Percentiles rank a stretch among this genome's conserved stretches.
These are phyloP conservation scores for Carassius gibelio DNA, from an alignment of 2,113 vertebrate genomes.

Conservation along the genomic window DNA sequence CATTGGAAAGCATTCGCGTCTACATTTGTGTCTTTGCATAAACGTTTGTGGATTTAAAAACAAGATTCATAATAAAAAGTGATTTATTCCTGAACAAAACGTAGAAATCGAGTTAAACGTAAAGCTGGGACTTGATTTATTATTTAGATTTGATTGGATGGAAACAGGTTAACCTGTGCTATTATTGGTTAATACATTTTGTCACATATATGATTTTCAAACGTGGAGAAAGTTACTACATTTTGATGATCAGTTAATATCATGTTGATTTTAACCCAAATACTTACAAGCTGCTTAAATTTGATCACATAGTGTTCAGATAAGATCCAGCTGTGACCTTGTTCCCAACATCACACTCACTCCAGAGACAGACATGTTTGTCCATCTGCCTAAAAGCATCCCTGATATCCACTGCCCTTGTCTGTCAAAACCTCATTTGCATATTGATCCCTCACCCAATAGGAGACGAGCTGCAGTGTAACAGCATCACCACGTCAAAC, in stretches of 20 bases:
- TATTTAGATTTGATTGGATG: not conserved
- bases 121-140: not conserved
- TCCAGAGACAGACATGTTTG: slow-evolving; percentile 44
- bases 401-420: slow-evolving; percentile 31
- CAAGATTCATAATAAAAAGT: not conserved
- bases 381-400: slow-evolving; percentile 34
- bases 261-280: not conserved
- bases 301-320: not conserved
- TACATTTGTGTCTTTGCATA: not conserved
- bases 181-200: not conserved
- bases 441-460: slow-evolving; percentile 46
- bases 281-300: not conserved
- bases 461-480: slow-evolving; percentile 20
- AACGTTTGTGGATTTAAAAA: not conserved
- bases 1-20: not conserved
- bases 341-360: slow-evolving; percentile 20
- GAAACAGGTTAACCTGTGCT: not conserved
- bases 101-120: not conserved
- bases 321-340: slow-evolving; percentile 30
- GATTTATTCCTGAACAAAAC: not conserved
- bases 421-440: slow-evolving; percentile 53
- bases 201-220: not conserved
- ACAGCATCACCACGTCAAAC: slow-evolving; percentile 40
- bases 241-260: not conserved
- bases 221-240: not conserved